A percentile compares a stretch with the other conserved stretches of the same genome.
These are phyloP conservation scores for Ictalurus furcatus DNA, from an alignment of 2,113 vertebrate species.

Conservation along the genomic window DNA sequence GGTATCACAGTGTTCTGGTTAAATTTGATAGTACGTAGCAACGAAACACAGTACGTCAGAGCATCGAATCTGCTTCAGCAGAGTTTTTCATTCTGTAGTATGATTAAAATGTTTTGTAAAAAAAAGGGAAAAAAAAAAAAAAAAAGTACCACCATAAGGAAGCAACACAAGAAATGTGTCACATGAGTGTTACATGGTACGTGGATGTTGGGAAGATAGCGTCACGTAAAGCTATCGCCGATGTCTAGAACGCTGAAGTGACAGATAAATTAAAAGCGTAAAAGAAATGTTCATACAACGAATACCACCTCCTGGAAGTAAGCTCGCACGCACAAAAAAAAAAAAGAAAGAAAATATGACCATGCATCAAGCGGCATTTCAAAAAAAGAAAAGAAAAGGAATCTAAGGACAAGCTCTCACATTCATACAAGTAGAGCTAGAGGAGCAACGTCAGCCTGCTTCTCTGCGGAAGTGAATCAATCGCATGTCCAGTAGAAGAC, in stretches of 20 bases:
- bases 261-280: not conserved
- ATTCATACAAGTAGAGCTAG: not conserved
- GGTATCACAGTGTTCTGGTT: slow-evolving; percentile 58
- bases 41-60: slow-evolving; percentile 38
- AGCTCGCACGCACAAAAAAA: not conserved
- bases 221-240: not conserved
- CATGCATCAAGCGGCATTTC: not conserved
- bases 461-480: not conserved
- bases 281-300: not conserved
- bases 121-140: not conserved
- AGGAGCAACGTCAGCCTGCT: not conserved
- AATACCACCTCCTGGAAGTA: slow-evolving; percentile 6
- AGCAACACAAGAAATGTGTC: not conserved
- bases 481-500: not conserved
- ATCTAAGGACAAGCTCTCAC: not conserved
- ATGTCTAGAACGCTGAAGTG: not conserved
- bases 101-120: not conserved
- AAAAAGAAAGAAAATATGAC: not conserved
- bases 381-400: not conserved
- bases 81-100: slow-evolving; percentile 3
- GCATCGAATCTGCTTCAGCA: slow-evolving; percentile 1
- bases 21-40: slow-evolving; percentile 50
- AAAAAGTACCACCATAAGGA: not conserved
- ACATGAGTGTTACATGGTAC: slow-evolving; percentile 10
- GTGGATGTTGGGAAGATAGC: not conserved